These are phyloP conservation scores for Trididemnum nubilum DNA, from an alignment of 23 tunicate species.

Conservation along the genomic window DNA sequence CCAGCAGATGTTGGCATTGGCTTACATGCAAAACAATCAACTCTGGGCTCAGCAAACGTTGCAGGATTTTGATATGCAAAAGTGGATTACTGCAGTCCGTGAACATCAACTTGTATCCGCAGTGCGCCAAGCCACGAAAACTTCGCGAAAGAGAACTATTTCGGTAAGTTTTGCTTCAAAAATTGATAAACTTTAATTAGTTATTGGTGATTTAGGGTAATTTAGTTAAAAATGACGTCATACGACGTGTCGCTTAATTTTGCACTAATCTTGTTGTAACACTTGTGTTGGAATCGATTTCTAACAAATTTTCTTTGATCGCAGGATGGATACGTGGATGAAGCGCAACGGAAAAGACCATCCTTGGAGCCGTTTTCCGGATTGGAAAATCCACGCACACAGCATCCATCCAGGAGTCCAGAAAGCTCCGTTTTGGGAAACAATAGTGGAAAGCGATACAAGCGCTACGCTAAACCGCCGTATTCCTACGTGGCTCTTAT, in stretches of 20 bases:
- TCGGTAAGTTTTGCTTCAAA: constrained; percentile 37
- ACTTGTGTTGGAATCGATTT: too few species aligned
- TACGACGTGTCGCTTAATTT: too few species aligned
- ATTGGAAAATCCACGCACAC: neutral
- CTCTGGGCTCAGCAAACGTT: neutral
- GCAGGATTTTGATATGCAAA: constrained; percentile 7
- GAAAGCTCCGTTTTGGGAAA: neutral
- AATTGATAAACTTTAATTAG: neutral
- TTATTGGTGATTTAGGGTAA: too few species aligned
- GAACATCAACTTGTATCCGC: constrained; percentile 38
- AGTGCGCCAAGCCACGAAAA: constrained; percentile 20
- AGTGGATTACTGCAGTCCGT: constrained; percentile 53
- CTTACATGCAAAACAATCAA: constrained; percentile 34
- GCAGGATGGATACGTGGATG: neutral
- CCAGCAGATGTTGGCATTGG: constrained; percentile 53
- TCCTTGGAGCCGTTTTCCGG: neutral
- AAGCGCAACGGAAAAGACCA: constrained; percentile 2
- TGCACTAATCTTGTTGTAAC: too few species aligned
- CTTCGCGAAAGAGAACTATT: constrained; percentile 41
- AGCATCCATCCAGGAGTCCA: neutral
- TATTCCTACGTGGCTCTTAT: constrained; percentile 95
- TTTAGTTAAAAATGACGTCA: too few species aligned
- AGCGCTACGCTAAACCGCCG: constrained; percentile 95
- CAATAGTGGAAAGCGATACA: constrained; percentile 73
- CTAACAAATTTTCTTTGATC: neutral